phyloP scores from a whole-genome alignment of 2,888 invertebrate species.

The Aromia moschata region DNA sequence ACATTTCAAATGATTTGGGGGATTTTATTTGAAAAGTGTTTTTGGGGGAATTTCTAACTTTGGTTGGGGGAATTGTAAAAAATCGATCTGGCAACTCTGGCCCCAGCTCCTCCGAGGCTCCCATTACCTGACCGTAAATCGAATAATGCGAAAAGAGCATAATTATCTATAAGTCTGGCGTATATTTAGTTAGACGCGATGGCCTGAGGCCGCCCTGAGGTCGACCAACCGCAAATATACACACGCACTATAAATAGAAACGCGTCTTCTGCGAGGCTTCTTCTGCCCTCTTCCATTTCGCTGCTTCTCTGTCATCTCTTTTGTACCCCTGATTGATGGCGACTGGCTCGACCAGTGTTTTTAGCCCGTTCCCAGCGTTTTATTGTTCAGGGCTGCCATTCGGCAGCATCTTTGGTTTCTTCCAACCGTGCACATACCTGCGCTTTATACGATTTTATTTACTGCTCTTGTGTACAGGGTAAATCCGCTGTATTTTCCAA shows the following conservation, averaged over 20 bases:
- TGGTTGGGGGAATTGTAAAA: no score
- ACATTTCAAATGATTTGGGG: no score
- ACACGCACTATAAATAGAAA: constrained; percentile 43
- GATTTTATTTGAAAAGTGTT: no score
- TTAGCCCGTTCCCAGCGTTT: constrained; percentile 14
- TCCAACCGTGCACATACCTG: no score
- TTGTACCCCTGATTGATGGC: constrained; percentile 21
- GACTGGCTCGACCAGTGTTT: constrained; percentile 21
- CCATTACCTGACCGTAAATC: constrained; percentile 21
- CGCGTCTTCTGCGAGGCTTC: constrained; percentile 20
- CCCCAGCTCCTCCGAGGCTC: constrained; percentile 17
- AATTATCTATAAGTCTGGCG: constrained; percentile 33
- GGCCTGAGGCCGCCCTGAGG: constrained; percentile 41
- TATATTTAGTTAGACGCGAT: constrained; percentile 40
- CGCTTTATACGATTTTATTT: no score
- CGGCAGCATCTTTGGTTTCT: neutral
- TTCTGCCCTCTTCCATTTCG: constrained; percentile 11
- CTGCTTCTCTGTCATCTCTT: constrained; percentile 20
- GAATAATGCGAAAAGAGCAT: constrained; percentile 28
- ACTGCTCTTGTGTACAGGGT: no score
- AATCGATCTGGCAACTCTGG: no score
- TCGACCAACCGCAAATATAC: constrained; percentile 40
- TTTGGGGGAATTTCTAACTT: no score
- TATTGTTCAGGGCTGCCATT: neutral
- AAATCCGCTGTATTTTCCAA: no score